Base-by-base conservation (phyloP, 2,888 invertebrate species). In the Drosophila multiciliata region DNA sequence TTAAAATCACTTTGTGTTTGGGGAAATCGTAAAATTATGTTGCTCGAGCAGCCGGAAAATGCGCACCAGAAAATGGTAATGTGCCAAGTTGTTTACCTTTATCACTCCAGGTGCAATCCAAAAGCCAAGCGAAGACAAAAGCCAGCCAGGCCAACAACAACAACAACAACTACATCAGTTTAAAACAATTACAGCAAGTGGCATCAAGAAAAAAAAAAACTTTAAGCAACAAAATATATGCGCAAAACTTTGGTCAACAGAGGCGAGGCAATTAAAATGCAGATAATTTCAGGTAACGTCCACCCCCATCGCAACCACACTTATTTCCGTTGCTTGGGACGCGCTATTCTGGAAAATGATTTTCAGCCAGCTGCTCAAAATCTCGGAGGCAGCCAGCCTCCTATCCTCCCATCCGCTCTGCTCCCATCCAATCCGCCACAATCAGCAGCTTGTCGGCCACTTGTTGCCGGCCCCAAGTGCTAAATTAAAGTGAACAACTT, bases 1-100 rank as follows among this genome's bases (percentile, higher is more conserved):
- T 90, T 90, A 84, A 91, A 91, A 86, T 89, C 89, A 80, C 78
- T 90, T 86, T 83, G 75, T 77, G 75, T 82, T 84, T 72, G 69
- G 61, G 73, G 63, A 88, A 87, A 90, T 86, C 80, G 85, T 80
- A 68, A 85, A 89, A 89, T 87, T 80, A 82, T 83, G 85, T 81
- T 78, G 75, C 79, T 82, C 75, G 60, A 73, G 73, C 82, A 82
- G 72, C 75, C 85, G 87, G 87, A 84, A 85, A 89, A 73, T 84
- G 82, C 70, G 66, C 82, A 67, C 23, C 52, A 40, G 15, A 35
- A 40, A 61, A 23, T 9, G 58, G 36, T 59, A 68, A 58, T 66
- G 54, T 66, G 67, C 67, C 48, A 54, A 66, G 33, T 54, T 55
- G 55, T 17, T 40, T 40, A 20, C 55, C 17, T 32, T 52, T 33